Evolutionary conservation across 1,140 invertebrate species (phyloP).

Genomic region (Drosophila arizonae): DNA sequence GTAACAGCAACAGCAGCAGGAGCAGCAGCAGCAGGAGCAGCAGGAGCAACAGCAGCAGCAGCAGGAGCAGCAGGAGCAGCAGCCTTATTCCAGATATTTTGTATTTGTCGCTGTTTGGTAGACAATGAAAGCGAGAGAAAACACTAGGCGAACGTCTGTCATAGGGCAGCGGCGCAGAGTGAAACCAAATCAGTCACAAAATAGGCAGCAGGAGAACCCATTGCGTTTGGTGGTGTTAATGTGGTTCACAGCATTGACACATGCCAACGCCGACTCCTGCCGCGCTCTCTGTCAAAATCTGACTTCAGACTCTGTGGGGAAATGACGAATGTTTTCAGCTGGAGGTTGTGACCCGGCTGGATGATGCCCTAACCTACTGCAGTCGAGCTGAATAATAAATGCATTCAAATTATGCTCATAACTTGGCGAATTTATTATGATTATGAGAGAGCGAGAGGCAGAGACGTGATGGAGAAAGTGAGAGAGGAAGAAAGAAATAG

Average conservation of each 20-base stretch:
- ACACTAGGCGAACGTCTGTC: slow-evolving; percentile 1
- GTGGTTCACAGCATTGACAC: slow-evolving; percentile 2
- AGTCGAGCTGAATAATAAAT: neutral
- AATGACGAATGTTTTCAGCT: neutral
- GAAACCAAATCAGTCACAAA: slow-evolving; percentile 19
- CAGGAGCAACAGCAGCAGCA: neutral
- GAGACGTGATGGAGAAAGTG: no score
- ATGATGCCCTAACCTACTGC: neutral
- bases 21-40: no score
- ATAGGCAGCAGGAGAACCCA: slow-evolving; percentile 2
- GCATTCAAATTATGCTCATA: no score
- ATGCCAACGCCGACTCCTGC: neutral
- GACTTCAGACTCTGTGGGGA: neutral
- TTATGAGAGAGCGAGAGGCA: no score
- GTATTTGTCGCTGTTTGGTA: neutral
- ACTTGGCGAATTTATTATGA: no score
- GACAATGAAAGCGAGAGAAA: slow-evolving; percentile 1
- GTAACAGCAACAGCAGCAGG: no score
- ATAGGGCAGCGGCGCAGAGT: neutral
- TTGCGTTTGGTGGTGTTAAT: slow-evolving; percentile 1
- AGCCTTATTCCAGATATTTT: neutral
- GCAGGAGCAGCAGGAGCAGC: neutral
- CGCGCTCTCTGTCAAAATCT: neutral
- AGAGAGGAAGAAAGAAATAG: no score
- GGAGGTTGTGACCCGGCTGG: neutral